Base-by-base conservation (phyloP, 2,113 vertebrate species). In the Circaetus cinerascens region DNA sequence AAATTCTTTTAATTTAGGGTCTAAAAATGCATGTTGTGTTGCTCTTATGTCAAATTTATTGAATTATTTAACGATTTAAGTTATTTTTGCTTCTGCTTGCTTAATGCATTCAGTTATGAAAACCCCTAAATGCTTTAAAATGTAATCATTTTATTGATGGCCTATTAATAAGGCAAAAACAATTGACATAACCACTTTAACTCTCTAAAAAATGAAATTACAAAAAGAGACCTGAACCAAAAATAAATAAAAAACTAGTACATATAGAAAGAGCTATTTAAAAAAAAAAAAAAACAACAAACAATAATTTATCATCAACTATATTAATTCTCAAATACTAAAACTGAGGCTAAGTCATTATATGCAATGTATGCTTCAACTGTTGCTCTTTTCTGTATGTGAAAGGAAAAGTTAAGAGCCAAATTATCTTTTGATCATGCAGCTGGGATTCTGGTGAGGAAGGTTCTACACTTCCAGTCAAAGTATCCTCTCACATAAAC, bases 241-340 rank as follows among this genome's bases (percentile, higher is more conserved):
- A 45, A 93, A 22, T 6, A 92, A 69, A 60, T 21, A 45, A 93
- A 20, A 6, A 92, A 69, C 55, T 25, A 45, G 27, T 11, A 27
- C 19, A 55, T 34, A n/a, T 0, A 11, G 11, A 55, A 25, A 32
- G 9, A 15, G 3, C 0, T 6, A 7, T 30, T 25, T 22, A 40
- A 40, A 9, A 78, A 74, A 10, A 53, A 8, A 78, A 80, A 9
- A 45, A 48, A 48, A 25, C 13, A 41, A 13, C 13, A 41, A 13
- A 41, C 13, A 25, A 11, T 26, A 43, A 56, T 29, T 89, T 76
- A 59, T 57, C 7, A 57, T 11, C n/a, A 77, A 15, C 8, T 50
- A 2, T 8, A 34, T 66, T 32, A 72, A 67, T 53, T 68, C 8
- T 11, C 17, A 88, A 73, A 38, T 18, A 25, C 10, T 50, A 88